Evolutionary conservation across 2,888 invertebrate species (phyloP), one percentile per base, ranked within the genome.

Genomic region (Rhodophaea formosa): DNA sequence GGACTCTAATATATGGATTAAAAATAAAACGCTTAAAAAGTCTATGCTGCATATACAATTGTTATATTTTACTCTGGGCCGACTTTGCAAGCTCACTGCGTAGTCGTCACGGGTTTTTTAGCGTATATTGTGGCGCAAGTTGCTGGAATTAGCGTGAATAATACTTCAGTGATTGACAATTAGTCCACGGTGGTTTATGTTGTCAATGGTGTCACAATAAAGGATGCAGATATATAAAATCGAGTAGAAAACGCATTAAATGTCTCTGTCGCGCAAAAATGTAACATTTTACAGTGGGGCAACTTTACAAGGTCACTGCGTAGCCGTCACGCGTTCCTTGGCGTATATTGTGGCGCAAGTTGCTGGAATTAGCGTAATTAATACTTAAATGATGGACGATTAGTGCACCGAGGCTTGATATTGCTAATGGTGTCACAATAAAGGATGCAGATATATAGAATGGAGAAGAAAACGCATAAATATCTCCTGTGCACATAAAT

Each of bases 261-360:
- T n/a, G 60, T 56, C 59, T 67, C 62, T 64, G 64, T 67, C 49
- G 43, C 29, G 43, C 49, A 66, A 59, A 51, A 60, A 58, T 69
- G 65, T 66, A 72, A 70, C 72, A 67, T 71, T 72, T 72, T 65
- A 68, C 67, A 62, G 57, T 59, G 54, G 57, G 59, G 47, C 62
- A 52, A 32, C 64, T 62, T 57, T 56, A 67, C 77, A 80, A 79
- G 78, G 79, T 79, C 80, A 67, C 63, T 58, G 58, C 57, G 62
- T 51, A 55, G 65, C 65, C 71, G 76, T 81, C 82, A 80, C 74
- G 79, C 80, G 74, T 81, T 80, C 77, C 70, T 74, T 70, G 60
- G 62, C 67, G 72, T 75, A 61, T 64, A 56, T 54, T 45, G 46
- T 60, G 72, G 74, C 54, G 12, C 49, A 70, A 74, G 69, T 51